Evolutionary conservation across 2,797 vertebrate genomes (phyloP).

Genomic region (Valencia hispanica): DNA sequence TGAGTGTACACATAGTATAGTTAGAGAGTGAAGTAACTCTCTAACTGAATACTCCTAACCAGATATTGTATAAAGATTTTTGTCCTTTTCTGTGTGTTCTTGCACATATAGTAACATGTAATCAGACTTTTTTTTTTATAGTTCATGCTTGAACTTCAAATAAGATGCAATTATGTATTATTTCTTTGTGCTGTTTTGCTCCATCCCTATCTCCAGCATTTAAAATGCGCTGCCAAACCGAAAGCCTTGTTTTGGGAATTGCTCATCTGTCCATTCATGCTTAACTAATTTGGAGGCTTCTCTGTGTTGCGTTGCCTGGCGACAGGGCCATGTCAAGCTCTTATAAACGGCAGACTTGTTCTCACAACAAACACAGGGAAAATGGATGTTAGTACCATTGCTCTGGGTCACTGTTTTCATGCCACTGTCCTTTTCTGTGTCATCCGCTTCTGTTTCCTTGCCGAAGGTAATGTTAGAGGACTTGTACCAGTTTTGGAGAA

Average conservation of each 20-base stretch:
- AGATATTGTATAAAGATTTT: neutral
- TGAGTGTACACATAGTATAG: neutral
- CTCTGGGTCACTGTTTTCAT: slow-evolving; percentile 37
- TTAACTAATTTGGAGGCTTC: slow-evolving; percentile 58
- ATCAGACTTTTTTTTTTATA: neutral
- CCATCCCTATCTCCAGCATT: slow-evolving; percentile 15
- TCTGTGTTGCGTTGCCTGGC: slow-evolving; percentile 59
- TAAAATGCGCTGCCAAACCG: slow-evolving; percentile 42
- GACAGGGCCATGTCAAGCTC: slow-evolving; percentile 53
- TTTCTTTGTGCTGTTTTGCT: slow-evolving; percentile 20
- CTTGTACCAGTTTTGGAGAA: neutral
- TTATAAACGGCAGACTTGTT: slow-evolving; percentile 52
- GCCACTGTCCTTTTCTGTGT: slow-evolving; percentile 9
- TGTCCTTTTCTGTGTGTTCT: neutral
- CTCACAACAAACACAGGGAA: slow-evolving; percentile 49
- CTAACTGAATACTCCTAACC: neutral
- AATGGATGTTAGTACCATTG: slow-evolving; percentile 36
- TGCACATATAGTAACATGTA: neutral
- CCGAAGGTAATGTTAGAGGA: slow-evolving; percentile 3
- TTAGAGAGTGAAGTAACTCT: neutral
- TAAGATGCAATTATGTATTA: slow-evolving; percentile 8
- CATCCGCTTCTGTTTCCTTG: slow-evolving; percentile 4
- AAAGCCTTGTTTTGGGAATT: slow-evolving; percentile 51
- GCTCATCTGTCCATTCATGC: slow-evolving; percentile 60
- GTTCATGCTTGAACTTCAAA: neutral